Conservation (phyloP, 2,113 vertebrate species). For the Bos indicus region DNA sequence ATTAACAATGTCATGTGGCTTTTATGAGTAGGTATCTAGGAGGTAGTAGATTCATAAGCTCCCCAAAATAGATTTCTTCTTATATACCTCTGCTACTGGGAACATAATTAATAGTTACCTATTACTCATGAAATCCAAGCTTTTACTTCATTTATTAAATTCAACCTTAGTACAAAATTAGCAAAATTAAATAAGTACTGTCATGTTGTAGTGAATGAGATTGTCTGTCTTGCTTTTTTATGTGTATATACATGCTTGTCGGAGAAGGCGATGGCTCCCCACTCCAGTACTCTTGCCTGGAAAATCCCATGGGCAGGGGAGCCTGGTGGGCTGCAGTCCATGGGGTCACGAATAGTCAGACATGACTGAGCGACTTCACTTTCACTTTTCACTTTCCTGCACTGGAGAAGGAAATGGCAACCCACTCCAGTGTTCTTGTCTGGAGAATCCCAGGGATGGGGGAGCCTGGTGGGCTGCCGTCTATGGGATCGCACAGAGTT, state of each 20-base stretch:
- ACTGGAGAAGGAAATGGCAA: too few relatives aligned
- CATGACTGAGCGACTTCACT: too few relatives aligned
- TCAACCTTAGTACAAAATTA: conserved; percentile 25
- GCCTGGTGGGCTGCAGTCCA: too few relatives aligned
- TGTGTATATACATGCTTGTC: not conserved
- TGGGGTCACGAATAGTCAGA: too few relatives aligned
- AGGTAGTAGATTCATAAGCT: conserved; percentile 61
- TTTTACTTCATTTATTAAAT: conserved; percentile 69
- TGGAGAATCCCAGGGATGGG: too few relatives aligned
- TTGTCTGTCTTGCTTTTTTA: not conserved
- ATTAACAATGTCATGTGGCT: conserved; percentile 69
- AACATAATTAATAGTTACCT: conserved; percentile 70
- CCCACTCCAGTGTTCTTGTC: too few relatives aligned
- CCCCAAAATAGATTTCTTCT: conserved; percentile 71
- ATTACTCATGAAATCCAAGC: conserved; percentile 69
- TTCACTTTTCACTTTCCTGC: too few relatives aligned
- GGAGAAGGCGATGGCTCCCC: too few relatives aligned
- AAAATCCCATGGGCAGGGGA: too few relatives aligned
- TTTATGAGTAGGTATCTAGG: conserved; percentile 66
- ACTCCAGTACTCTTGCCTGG: too few relatives aligned
- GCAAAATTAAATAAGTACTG: conserved; percentile 24
- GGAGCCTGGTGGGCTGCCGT: too few relatives aligned
- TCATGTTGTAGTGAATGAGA: not conserved
- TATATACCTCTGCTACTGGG: conserved; percentile 48
- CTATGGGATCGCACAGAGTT: too few relatives aligned